Percentiles rank a stretch among this genome's conserved stretches.
Evolutionary conservation across 2,113 vertebrate genomes (phyloP).

Genomic region (Aptenodytes forsteri): DNA sequence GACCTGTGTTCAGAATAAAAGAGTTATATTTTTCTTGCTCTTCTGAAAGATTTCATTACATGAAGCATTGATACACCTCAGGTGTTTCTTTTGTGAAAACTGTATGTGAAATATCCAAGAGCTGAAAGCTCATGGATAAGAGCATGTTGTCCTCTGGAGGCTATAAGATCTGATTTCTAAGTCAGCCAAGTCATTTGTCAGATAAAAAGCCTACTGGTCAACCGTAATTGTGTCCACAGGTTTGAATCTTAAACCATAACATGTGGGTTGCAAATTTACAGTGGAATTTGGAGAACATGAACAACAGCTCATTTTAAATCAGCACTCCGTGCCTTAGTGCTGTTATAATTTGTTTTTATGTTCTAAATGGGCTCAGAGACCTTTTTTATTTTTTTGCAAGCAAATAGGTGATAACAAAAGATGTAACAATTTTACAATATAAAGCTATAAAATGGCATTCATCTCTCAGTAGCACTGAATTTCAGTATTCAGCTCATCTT

Average conservation of each 20-base stretch:
- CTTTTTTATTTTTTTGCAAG: slow-evolving; percentile 19
- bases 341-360: slow-evolving; percentile 10
- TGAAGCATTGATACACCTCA: slow-evolving; percentile 53
- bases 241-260: slow-evolving; percentile 60
- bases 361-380: background rate
- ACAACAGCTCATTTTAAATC: background rate
- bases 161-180: slow-evolving; percentile 57
- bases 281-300: background rate
- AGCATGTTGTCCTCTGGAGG: slow-evolving; percentile 49
- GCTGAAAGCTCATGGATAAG: slow-evolving; percentile 10
- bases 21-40: slow-evolving; percentile 42
- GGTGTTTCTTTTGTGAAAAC: slow-evolving; percentile 68
- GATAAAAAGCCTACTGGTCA: slow-evolving; percentile 64
- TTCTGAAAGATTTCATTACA: slow-evolving; percentile 64
- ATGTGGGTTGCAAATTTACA: slow-evolving; percentile 33
- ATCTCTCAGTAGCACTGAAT: slow-evolving; percentile 7
- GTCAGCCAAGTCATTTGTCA: slow-evolving; percentile 52
- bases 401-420: slow-evolving; percentile 6
- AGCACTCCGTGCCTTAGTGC: background rate
- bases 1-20: slow-evolving; percentile 52
- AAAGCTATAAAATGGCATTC: background rate
- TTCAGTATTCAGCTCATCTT: slow-evolving; percentile 47
- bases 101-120: slow-evolving; percentile 55
- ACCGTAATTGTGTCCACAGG: slow-evolving; percentile 58
- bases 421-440: background rate